phyloP scores from a whole-genome alignment of 2,888 invertebrate species.

The Ametastegia equiseti region DNA sequence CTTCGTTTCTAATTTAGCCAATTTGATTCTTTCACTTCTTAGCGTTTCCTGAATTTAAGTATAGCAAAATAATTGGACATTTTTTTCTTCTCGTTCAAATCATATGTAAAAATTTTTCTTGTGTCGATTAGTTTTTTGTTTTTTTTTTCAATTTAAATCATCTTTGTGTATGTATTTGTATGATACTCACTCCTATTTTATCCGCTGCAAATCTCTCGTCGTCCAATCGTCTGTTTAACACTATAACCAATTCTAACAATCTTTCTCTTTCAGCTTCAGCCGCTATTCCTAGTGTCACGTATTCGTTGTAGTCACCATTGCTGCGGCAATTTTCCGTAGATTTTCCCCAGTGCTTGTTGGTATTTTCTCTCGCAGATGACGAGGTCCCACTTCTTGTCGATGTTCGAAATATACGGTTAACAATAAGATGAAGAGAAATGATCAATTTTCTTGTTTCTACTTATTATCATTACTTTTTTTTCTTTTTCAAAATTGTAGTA shows the following conservation, averaged over 20 bases:
- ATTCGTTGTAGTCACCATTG: slow-evolving; percentile 64
- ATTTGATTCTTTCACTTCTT: slow-evolving; percentile 77
- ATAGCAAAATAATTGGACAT: slow-evolving; percentile 48
- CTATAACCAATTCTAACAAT: slow-evolving; percentile 79
- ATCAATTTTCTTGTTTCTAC: too few species aligned
- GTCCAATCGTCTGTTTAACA: slow-evolving; percentile 79
- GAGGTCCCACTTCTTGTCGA: slow-evolving; percentile 1
- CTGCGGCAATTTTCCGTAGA: slow-evolving; percentile 21
- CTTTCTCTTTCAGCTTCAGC: slow-evolving; percentile 82
- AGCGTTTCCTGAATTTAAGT: slow-evolving; percentile 70
- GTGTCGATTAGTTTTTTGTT: background rate
- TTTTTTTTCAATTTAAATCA: background rate
- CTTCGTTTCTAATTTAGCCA: slow-evolving; percentile 79
- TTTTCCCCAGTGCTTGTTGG: too few species aligned
- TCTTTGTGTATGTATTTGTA: background rate
- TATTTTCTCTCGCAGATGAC: background rate
- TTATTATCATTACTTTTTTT: background rate
- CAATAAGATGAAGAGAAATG: background rate
- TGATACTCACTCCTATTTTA: slow-evolving; percentile 59
- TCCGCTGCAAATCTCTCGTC: slow-evolving; percentile 76
- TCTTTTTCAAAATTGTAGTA: background rate
- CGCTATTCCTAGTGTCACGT: slow-evolving; percentile 77
- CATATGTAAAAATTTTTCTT: too few species aligned
- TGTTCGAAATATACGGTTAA: too few species aligned
- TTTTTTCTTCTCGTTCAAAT: too few species aligned